Base-by-base conservation (phyloP, 2,888 invertebrate genomes). In the Cheiracanthium punctorium region DNA sequence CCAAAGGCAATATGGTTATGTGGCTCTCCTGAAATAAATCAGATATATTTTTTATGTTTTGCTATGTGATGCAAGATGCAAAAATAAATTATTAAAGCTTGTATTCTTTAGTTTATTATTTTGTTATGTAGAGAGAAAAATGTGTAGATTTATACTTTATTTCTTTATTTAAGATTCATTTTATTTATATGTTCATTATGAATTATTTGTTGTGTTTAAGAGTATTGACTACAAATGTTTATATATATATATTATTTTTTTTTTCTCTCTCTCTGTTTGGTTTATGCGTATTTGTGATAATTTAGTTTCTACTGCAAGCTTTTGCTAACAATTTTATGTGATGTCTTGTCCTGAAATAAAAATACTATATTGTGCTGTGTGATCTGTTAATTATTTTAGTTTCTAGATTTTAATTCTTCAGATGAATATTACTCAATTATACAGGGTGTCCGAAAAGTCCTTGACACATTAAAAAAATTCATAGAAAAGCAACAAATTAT, bases 121-220 rank as follows among this genome's bases (percentile, higher is more conserved):
- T 58, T 58, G 58, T 58, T 58, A 58, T 58, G 58, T 58, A 58
- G 58, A 58, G 58, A 58, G 20, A 58, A 58, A n/a, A 24, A 58
- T 58, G 58, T 58, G 58, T 58, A 58, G 58, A 58, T 58, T 58
- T 48, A 17, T 48, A 48, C 48, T 48, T n/a, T n/a, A n/a, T n/a
- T n/a, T n/a, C n/a, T 37, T 58, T 58, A 58, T 58, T 58, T 58
- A 58, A 58, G 58, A 58, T 58, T 58, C 58, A 58, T 58, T 58
- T 58, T 58, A 58, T 58, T 58, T 58, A n/a, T n/a, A 58, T 58
- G 58, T 58, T 58, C 58, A 58, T 58, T 58, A 58, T 58, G 58
- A 58, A 24, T 58, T 58, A 58, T 24, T 24, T 58, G 58, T 58
- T 58, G 20, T 58, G 58, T 58, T 58, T 58, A 20, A 58, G 58